Base-by-base conservation (phyloP, 2,888 invertebrate genomes). In the Agonopterix heracliana region DNA sequence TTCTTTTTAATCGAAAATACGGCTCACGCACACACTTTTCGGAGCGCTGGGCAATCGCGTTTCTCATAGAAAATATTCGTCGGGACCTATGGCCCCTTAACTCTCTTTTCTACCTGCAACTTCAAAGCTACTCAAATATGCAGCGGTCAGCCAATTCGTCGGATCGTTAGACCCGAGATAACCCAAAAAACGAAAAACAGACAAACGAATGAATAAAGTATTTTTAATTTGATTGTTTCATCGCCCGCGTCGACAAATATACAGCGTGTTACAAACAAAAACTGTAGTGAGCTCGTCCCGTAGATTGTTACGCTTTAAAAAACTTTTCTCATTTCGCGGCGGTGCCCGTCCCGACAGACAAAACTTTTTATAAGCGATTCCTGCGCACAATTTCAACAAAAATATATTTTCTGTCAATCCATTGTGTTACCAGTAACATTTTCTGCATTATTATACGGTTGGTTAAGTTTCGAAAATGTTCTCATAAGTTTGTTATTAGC, bases 301-400 rank as follows among this genome's bases (percentile, higher is more conserved):
- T 64, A 58, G 56, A 72, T 71, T 75, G 74, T 75, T 76, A 73
- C 66, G 70, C 66, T n/a, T 77, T 73, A 63, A 71, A 68, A 69
- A 82, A 83, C 74, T 84, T 82, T 81, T 81, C 77, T 79, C 79
- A 84, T 82, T 78, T 81, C 69, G 67, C 60, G 57, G 38, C 52
- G 60, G 52, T 40, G 38, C 38, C 49, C 51, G 54, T 66, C 66
- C 65, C 26, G 26, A 26, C 26, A 26, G 26, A 26, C 26, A 26
- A 26, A 26, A 26, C 49, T 45, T 47, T 44, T 44, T 44, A 34
- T 35, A 55, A 58, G 13, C 61, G 58, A 62, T 66, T 62, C 50
- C 55, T 55, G 54, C 62, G 60, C 66, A 68, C 26, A 26, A 26
- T 26, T 26, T 26, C 26, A 26, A 26, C 26, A 26, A 26, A 26